phyloP scores from a whole-genome alignment of 2,888 invertebrate species.

The Cabera pusaria region DNA sequence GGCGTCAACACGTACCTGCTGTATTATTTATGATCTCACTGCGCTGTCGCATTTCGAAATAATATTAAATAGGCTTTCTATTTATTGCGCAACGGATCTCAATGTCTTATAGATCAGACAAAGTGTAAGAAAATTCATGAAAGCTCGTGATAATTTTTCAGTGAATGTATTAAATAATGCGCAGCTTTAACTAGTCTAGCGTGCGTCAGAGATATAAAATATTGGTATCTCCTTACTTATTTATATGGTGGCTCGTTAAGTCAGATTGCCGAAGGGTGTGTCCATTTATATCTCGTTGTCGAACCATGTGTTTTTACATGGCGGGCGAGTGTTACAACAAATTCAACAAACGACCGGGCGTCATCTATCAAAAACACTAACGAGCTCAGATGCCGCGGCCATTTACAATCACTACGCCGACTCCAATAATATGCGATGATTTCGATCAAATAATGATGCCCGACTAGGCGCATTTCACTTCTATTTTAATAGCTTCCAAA shows the following conservation, averaged over 20 bases:
- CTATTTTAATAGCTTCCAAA: conserved; percentile 18
- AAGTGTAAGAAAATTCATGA: conserved; percentile 21
- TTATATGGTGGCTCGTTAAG: conserved; percentile 80
- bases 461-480: conserved; percentile 8
- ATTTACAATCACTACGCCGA: conserved; percentile 68
- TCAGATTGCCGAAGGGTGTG: conserved; percentile 78
- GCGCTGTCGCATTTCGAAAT: conserved; percentile 41
- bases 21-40: conserved; percentile 41
- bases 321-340: conserved; percentile 73
- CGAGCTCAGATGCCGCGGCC: conserved; percentile 75
- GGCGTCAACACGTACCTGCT: conserved; percentile 58
- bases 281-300: conserved; percentile 77
- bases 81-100: conserved; percentile 28
- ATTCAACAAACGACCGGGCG: conserved; percentile 77
- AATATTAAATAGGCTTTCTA: conserved; percentile 33
- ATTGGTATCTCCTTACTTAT: conserved; percentile 74
- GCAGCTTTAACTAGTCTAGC: conserved; percentile 46
- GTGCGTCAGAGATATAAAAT: conserved; percentile 64
- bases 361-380: conserved; percentile 82
- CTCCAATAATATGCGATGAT: conserved; percentile 73
- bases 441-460: conserved; percentile 55
- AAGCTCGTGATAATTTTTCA: conserved; percentile 37
- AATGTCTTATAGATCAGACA: conserved; percentile 4
- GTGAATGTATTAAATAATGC: conserved; percentile 43
- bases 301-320: conserved; percentile 77